Base-by-base conservation (phyloP, 2,797 vertebrate genomes). In the Sebastes cheni region DNA sequence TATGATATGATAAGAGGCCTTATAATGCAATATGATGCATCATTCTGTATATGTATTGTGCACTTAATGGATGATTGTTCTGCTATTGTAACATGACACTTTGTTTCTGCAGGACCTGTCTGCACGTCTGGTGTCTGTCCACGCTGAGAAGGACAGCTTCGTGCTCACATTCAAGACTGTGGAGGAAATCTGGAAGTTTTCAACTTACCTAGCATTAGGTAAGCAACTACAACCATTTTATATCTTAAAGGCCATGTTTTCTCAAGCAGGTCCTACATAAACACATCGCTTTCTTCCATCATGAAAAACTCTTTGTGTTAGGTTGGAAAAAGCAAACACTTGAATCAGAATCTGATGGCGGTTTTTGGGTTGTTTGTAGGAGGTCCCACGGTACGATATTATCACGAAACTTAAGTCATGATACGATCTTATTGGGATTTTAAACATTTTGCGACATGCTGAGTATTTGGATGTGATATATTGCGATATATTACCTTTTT, bases 171-270 rank as follows among this genome's bases (percentile, higher is more conserved):
- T 99, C 91, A 99, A 97, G 95, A 99, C 99, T 3, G 89, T 97
- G 34, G 98, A 99, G 86, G 99, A 99, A 95, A 96, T 99, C 81
- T 99, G 99, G 98, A 99, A 97, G 93, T 99, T 99, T 91, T 98
- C 98, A 27, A 99, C 97, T 0, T 99, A 99, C 56, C 91, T 99
- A 60, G 93, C 97, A 29, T 91, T 99, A 91, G 98, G 99, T 99
- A 95, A 46, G 27, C 60, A 14, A 27, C 29, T 39, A 1, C 1
- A 0, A 39, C 5, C 1, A 1, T 4, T 42, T 55, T 2, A 11
- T 20, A 29, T 13, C 11, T 36, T 8, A 20, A 11, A 46, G 72
- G 5, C 29, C 50, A 50, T 23, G 4, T 72, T 42, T 72, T 29
- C 2, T 56, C 2, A 61, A 61, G 27, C 18, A 32, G 14, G 14